Conservation (phyloP, 2,113 vertebrate species). For the Hyaena hyaena region DNA sequence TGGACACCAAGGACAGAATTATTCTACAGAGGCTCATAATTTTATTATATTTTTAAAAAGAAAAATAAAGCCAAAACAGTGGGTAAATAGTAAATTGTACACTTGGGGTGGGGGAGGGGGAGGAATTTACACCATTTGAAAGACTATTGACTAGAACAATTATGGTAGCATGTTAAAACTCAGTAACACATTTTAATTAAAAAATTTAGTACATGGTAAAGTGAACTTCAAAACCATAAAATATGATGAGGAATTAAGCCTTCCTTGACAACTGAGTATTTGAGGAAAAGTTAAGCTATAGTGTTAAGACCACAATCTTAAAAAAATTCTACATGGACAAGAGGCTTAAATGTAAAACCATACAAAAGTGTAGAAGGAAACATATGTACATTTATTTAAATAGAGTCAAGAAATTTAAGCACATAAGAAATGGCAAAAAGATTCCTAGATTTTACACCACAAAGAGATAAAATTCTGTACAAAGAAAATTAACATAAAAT, state of each 20-base stretch:
- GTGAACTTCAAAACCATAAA: background rate
- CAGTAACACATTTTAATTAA: constrained; percentile 5
- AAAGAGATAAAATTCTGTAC: background rate
- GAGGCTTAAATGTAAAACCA: background rate
- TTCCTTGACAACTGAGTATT: background rate
- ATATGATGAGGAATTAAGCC: background rate
- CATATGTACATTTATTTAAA: background rate
- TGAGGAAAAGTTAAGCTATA: background rate
- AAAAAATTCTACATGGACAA: background rate
- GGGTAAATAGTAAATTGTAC: background rate
- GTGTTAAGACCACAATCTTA: background rate
- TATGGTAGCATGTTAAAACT: background rate
- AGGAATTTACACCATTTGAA: background rate
- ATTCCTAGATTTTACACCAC: background rate
- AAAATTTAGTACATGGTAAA: background rate
- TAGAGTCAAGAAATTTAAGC: background rate
- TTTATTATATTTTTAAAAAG: background rate
- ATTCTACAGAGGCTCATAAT: background rate
- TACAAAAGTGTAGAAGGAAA: background rate
- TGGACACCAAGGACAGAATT: background rate
- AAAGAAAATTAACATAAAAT: background rate
- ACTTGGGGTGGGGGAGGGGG: no score
- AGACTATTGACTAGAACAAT: background rate
- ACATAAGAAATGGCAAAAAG: background rate
- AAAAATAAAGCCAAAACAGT: background rate